Percentiles rank a stretch among this genome's conserved stretches.
Evolutionary conservation across 1,140 invertebrate species (phyloP).

Genomic region (Coenobita brevimanus): DNA sequence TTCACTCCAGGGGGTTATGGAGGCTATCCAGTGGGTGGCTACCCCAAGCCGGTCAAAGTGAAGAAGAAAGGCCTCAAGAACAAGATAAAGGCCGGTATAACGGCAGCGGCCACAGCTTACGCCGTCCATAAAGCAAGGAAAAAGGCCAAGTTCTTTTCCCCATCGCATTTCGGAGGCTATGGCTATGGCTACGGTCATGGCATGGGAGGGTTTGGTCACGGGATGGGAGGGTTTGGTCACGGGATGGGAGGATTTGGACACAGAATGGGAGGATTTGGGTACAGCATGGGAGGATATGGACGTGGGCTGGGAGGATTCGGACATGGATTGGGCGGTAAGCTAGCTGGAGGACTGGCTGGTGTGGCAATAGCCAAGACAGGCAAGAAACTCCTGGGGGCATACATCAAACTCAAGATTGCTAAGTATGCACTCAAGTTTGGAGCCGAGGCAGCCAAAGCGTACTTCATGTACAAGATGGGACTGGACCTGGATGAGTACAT

Average conservation of each 20-base stretch:
- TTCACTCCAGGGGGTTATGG: slow-evolving; percentile 22
- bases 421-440: slow-evolving; percentile 58
- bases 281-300: not conserved
- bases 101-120: not conserved
- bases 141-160: slow-evolving; percentile 41
- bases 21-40: slow-evolving; percentile 51
- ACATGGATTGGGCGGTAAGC: not conserved
- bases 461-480: slow-evolving; percentile 45
- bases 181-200: slow-evolving; percentile 20
- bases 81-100: slow-evolving; percentile 33
- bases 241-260: not conserved
- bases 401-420: slow-evolving; percentile 48
- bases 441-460: slow-evolving; percentile 40
- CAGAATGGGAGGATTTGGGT: not conserved
- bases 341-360: slow-evolving; percentile 6
- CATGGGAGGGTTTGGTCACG: slow-evolving; percentile 9
- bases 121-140: slow-evolving; percentile 33
- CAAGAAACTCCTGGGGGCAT: slow-evolving; percentile 49
- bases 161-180: slow-evolving; percentile 17
- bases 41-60: slow-evolving; percentile 37
- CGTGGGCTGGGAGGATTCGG: not conserved
- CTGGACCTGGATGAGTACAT: slow-evolving; percentile 51
- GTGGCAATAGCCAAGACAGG: slow-evolving; percentile 20
- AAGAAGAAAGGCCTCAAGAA: slow-evolving; percentile 49
- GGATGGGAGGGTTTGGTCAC: slow-evolving; percentile 9